Percentiles rank a stretch among this genome's conserved stretches.
These are phyloP conservation scores for Andricus grossulariae DNA, from an alignment of 1,140 invertebrate species.

Conservation along the genomic window DNA sequence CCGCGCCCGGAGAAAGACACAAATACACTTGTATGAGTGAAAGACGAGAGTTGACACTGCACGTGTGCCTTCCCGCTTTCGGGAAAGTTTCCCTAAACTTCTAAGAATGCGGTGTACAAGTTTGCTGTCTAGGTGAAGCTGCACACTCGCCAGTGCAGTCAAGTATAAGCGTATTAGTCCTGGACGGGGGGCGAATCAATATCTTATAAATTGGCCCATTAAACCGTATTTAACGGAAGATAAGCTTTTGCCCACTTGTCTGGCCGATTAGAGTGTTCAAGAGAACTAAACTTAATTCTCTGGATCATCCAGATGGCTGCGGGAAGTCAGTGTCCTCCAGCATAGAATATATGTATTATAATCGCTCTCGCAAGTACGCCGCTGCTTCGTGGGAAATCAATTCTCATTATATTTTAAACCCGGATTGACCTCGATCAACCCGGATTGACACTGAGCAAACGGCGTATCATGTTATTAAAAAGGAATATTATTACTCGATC, in stretches of 20 bases:
- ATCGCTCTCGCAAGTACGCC: neutral
- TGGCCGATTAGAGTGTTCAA: conserved; percentile 24
- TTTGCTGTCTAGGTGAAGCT: neutral
- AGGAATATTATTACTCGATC: too few species aligned
- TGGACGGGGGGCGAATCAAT: conserved; percentile 37
- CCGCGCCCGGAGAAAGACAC: too few species aligned
- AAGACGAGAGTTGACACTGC: too few species aligned
- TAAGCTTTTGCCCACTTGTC: conserved; percentile 29
- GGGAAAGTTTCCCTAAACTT: too few species aligned
- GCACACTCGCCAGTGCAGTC: conserved; percentile 22
- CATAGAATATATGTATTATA: neutral
- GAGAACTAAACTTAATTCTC: conserved; percentile 14
- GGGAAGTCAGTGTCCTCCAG: conserved; percentile 15
- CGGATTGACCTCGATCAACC: neutral
- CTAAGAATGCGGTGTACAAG: too few species aligned
- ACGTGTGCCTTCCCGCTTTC: too few species aligned
- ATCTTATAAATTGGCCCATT: conserved; percentile 47
- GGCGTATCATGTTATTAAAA: too few species aligned
- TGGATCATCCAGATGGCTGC: conserved; percentile 27
- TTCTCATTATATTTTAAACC: conserved; percentile 10
- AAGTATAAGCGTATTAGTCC: neutral
- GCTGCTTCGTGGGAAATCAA: conserved; percentile 13
- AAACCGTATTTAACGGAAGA: conserved; percentile 32
- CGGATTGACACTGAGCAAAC: too few species aligned
- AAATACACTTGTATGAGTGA: too few species aligned